Evolutionary conservation across 1,140 invertebrate genomes (phyloP).

Genomic region (Harlomillsia oculata): DNA sequence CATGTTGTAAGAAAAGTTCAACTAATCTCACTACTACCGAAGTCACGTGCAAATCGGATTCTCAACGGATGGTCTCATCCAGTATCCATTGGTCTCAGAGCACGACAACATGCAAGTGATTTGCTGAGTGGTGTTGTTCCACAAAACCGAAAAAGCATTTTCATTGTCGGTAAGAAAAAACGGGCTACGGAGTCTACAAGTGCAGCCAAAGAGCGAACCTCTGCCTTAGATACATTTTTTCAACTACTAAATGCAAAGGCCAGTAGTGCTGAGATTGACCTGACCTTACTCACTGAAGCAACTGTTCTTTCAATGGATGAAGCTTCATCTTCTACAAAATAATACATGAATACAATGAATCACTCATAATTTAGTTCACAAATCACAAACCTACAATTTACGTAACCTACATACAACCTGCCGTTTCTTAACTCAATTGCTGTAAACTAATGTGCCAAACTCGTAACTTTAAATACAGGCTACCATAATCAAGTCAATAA

Average conservation of each 20-base stretch:
- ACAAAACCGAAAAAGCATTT: conserved; percentile 28
- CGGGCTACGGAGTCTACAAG: conserved; percentile 18
- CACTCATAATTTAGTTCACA: too few species aligned
- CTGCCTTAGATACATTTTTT: conserved; percentile 70
- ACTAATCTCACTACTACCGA: conserved; percentile 58
- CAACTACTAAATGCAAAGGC: conserved; percentile 70
- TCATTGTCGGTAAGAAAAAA: conserved; percentile 25
- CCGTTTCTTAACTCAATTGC: too few species aligned
- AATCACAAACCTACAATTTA: too few species aligned
- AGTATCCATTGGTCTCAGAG: conserved; percentile 62
- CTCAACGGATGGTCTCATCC: conserved; percentile 68
- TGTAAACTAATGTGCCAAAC: too few species aligned
- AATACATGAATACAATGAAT: too few species aligned
- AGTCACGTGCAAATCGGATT: conserved; percentile 61
- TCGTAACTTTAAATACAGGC: too few species aligned
- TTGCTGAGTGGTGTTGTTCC: conserved; percentile 56
- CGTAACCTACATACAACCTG: too few species aligned
- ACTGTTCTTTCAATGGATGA: conserved; percentile 35
- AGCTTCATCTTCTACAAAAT: too few species aligned
- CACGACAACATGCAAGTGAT: conserved; percentile 65
- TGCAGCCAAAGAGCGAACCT: neutral
- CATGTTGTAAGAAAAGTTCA: conserved; percentile 57
- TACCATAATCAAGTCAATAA: too few species aligned
- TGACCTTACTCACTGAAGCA: conserved; percentile 36
- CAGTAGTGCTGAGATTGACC: conserved; percentile 35